Percentiles rank a stretch among this genome's conserved stretches.
These are phyloP conservation scores for Bombus haemorrhoidalis DNA, from an alignment of 1,140 invertebrate species.

Conservation along the genomic window DNA sequence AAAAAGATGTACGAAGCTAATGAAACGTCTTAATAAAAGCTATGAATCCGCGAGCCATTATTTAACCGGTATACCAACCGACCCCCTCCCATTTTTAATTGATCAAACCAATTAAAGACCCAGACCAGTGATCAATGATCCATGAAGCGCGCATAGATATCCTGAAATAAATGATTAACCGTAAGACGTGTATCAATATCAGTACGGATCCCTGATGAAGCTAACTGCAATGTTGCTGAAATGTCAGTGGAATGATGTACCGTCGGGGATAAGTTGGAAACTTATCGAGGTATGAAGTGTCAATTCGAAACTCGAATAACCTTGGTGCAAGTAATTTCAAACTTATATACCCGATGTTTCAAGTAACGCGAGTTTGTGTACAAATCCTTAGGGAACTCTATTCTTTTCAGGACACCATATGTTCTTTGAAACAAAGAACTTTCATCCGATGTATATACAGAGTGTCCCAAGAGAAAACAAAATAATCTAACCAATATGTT, in stretches of 20 bases:
- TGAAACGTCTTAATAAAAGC: constrained; percentile 12
- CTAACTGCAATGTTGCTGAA: background rate
- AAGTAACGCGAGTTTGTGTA: too few species aligned
- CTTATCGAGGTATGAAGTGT: too few species aligned
- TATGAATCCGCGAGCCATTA: background rate
- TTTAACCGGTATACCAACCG: background rate
- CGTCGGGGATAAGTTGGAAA: background rate
- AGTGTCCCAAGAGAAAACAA: too few species aligned
- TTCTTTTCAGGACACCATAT: background rate
- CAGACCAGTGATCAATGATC: background rate
- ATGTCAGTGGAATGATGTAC: background rate
- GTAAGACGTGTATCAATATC: background rate
- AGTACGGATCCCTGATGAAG: background rate
- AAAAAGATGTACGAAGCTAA: background rate
- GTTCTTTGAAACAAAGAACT: background rate
- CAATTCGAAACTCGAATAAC: background rate
- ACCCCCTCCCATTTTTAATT: constrained; percentile 20
- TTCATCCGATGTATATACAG: background rate
- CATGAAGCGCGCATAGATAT: background rate
- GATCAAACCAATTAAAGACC: constrained; percentile 15
- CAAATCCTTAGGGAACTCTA: too few species aligned
- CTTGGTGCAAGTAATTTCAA: background rate
- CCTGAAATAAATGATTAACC: constrained; percentile 24
- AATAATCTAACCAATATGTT: background rate
- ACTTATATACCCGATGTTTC: background rate